A percentile compares a stretch with the other conserved stretches of the same genome.
phyloP scores from a whole-genome alignment of 2,888 invertebrate genomes.

The Lucinisca nassula region DNA sequence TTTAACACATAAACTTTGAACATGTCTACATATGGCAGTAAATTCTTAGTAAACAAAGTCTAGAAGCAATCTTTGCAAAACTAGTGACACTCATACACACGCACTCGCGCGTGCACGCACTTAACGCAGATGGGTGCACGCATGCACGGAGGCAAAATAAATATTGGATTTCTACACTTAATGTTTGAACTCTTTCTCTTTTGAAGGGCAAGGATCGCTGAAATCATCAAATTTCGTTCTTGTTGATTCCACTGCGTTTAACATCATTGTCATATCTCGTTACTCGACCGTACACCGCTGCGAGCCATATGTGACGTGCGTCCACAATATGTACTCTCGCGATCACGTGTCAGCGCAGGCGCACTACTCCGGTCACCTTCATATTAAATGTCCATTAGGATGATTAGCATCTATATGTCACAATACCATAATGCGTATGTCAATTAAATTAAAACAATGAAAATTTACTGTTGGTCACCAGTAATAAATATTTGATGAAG shows the following conservation, averaged over 20 bases:
- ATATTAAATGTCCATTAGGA: neutral
- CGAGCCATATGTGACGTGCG: constrained; percentile 9
- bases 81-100: too few species aligned
- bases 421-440: neutral
- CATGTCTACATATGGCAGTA: too few species aligned
- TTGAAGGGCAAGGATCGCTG: too few species aligned
- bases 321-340: neutral
- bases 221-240: neutral
- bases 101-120: too few species aligned
- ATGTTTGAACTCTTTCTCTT: too few species aligned
- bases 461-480: constrained; percentile 1
- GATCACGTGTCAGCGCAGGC: constrained; percentile 4
- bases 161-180: too few species aligned
- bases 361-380: neutral
- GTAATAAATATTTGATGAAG: constrained; percentile 11
- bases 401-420: neutral
- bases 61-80: too few species aligned
- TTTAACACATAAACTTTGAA: too few species aligned
- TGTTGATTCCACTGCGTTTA: neutral
- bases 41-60: too few species aligned
- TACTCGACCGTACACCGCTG: neutral
- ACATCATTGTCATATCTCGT: neutral
- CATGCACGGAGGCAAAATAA: too few species aligned
- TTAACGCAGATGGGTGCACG: too few species aligned
- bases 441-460: neutral